A percentile compares a stretch with the other conserved stretches of the same genome.
Conservation (phyloP, 2,797 vertebrate species). For the Sebastes cheni region DNA sequence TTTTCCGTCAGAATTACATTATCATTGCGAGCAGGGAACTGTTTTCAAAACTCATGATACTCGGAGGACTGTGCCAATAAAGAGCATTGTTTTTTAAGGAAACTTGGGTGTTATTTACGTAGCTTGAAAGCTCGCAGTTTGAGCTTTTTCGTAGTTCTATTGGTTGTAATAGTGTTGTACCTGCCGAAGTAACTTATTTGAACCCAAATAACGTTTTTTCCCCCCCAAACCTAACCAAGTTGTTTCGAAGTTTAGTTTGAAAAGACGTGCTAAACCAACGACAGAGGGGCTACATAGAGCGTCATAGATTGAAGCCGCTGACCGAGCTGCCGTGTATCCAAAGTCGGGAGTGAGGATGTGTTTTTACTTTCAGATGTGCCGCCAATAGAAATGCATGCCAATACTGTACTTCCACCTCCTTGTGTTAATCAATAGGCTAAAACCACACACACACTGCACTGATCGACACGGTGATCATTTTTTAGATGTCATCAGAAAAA, state of each 20-base stretch:
- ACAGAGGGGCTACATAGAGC: too few species aligned
- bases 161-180: not conserved
- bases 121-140: not conserved
- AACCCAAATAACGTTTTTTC: too few species aligned
- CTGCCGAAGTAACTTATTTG: not conserved
- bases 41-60: not conserved
- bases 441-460: not conserved
- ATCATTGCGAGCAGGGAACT: constrained; percentile 13
- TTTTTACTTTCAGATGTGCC: too few species aligned
- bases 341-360: too few species aligned
- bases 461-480: not conserved
- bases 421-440: not conserved
- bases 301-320: too few species aligned
- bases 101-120: not conserved
- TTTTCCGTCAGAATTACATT: constrained; percentile 23
- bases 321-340: too few species aligned
- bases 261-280: not conserved
- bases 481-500: not conserved
- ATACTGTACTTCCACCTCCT: not conserved
- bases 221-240: too few species aligned
- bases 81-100: not conserved
- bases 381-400: not conserved
- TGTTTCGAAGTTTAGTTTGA: not conserved
- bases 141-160: not conserved
- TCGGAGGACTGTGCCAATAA: not conserved